These are phyloP conservation scores for Theristicus caerulescens DNA, from an alignment of 2,113 vertebrate genomes.

Conservation along the genomic window DNA sequence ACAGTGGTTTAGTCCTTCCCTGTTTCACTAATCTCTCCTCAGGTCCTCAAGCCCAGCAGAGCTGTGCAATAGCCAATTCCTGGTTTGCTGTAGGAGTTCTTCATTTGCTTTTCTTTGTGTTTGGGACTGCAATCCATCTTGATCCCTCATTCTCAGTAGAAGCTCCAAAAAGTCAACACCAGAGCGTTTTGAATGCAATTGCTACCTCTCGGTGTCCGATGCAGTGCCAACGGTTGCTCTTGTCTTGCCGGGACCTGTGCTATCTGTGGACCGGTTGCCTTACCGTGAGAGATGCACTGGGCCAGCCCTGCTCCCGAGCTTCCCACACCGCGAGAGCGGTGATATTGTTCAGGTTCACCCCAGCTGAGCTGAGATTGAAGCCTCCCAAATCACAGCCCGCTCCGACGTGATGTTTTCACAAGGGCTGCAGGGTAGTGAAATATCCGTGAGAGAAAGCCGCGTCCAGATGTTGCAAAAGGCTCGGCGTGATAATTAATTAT, in stretches of 20 bases:
- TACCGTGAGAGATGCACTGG: rapidly evolving
- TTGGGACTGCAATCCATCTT: neutral
- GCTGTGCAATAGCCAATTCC: neutral
- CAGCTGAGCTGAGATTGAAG: neutral
- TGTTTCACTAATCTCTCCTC: neutral
- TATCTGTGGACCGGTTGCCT: neutral
- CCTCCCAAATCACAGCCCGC: neutral
- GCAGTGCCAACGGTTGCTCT: neutral
- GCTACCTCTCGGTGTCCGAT: neutral
- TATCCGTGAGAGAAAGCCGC: neutral
- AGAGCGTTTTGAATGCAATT: neutral
- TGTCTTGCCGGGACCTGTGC: neutral
- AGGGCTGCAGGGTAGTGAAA: neutral
- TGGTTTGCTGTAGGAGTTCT: neutral
- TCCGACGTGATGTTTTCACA: neutral
- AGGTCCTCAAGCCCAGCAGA: neutral
- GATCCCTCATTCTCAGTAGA: rapidly evolving
- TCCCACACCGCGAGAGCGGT: rapidly evolving
- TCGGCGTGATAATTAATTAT: neutral
- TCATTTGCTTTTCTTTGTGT: neutral
- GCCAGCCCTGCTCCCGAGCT: neutral
- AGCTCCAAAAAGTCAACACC: neutral
- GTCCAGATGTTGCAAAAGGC: neutral
- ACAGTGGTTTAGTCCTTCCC: neutral
- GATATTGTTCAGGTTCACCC: neutral